A percentile compares a stretch with the other conserved stretches of the same genome.
Conservation (phyloP, 2,888 invertebrate species). For the Pterostichus madidus region DNA sequence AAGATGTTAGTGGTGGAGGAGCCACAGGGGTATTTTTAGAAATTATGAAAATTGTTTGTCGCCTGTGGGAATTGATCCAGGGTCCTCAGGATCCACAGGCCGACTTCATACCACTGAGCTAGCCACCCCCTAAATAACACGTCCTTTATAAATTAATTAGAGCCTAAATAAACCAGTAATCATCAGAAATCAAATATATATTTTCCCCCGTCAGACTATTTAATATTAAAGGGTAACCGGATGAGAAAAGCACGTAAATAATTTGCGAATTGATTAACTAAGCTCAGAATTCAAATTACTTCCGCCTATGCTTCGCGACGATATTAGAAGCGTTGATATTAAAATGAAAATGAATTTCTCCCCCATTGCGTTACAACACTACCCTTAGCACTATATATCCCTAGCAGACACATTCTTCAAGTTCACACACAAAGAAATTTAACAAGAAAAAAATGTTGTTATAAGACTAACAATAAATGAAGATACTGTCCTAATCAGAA, state of each 20-base stretch:
- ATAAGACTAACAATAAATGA: slow-evolving; percentile 14
- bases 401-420: not conserved
- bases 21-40: too few species aligned
- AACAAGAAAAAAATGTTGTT: slow-evolving; percentile 7
- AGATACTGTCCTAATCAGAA: slow-evolving; percentile 21
- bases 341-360: slow-evolving; percentile 4
- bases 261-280: slow-evolving; percentile 9
- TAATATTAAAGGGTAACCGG: slow-evolving; percentile 8
- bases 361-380: not conserved
- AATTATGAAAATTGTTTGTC: too few species aligned
- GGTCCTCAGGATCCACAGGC: too few species aligned
- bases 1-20: too few species aligned
- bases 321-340: slow-evolving; percentile 7
- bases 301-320: slow-evolving; percentile 3
- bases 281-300: slow-evolving; percentile 31
- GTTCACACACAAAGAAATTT: not conserved
- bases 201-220: not conserved
- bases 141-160: too few species aligned
- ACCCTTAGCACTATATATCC: not conserved
- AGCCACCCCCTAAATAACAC: too few species aligned
- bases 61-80: too few species aligned
- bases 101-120: too few species aligned
- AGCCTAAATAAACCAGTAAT: too few species aligned
- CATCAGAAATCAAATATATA: not conserved
- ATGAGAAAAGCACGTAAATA: slow-evolving; percentile 16